Evolutionary conservation across 2,113 vertebrate species (phyloP).

Genomic region (Circaetus gallicus): DNA sequence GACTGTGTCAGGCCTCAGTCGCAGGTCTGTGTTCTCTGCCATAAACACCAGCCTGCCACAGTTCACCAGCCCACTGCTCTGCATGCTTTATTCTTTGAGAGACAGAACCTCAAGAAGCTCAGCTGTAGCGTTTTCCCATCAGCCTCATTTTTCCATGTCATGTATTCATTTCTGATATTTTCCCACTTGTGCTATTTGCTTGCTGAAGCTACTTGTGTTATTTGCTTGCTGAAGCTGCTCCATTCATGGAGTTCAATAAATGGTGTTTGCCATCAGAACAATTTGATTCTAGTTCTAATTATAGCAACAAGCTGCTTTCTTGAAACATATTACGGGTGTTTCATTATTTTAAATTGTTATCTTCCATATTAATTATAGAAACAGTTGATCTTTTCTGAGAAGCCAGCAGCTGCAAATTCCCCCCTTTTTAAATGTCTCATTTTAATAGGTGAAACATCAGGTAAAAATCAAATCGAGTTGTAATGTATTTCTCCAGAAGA

Average conservation of each 20-base stretch:
- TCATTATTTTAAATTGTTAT: slow-evolving; percentile 78
- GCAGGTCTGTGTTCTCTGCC: not conserved
- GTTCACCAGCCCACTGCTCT: not conserved
- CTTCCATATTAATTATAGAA: slow-evolving; percentile 77
- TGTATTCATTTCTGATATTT: slow-evolving; percentile 16
- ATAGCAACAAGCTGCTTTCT: slow-evolving; percentile 76
- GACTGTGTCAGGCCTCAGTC: not conserved
- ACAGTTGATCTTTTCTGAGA: slow-evolving; percentile 71
- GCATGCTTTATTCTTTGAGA: not conserved
- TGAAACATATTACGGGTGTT: slow-evolving; percentile 69
- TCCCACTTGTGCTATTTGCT: slow-evolving; percentile 56
- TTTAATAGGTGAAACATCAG: slow-evolving; percentile 75
- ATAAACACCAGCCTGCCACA: not conserved
- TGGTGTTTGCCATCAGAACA: slow-evolving; percentile 76
- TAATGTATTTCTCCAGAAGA: slow-evolving; percentile 24
- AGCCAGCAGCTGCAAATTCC: slow-evolving; percentile 66
- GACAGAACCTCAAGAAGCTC: not conserved
- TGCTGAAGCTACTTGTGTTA: slow-evolving; percentile 17
- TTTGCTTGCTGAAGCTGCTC: slow-evolving; percentile 52
- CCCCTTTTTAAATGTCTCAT: slow-evolving; percentile 57
- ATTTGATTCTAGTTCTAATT: slow-evolving; percentile 77
- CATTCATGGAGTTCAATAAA: slow-evolving; percentile 67
- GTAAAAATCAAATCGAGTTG: slow-evolving; percentile 69
- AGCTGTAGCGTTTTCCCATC: not conserved
- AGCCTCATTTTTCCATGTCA: not conserved